Percentiles rank a stretch among this genome's conserved stretches.
Conservation (phyloP, 2,797 vertebrate genomes). For the Allenopithecus nigroviridis region DNA sequence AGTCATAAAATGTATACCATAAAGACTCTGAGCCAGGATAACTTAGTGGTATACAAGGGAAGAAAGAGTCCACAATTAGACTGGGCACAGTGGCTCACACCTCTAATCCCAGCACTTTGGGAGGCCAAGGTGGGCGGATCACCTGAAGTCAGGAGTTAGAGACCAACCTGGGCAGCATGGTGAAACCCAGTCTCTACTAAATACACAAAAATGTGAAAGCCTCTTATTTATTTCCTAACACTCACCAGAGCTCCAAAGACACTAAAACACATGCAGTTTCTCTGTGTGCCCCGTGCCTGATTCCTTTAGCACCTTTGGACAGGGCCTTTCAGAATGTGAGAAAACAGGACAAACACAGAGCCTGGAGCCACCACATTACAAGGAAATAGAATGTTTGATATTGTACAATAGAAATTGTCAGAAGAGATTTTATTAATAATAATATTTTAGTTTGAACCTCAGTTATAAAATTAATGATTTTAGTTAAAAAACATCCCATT, state of each 20-base stretch:
- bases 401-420: rapidly evolving
- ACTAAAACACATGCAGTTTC: rapidly evolving
- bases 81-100: too few species aligned
- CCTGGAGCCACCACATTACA: too few species aligned
- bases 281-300: rapidly evolving
- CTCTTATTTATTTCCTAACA: rapidly evolving
- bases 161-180: not conserved
- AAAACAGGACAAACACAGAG: too few species aligned
- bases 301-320: not conserved
- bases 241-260: not conserved
- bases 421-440: not conserved
- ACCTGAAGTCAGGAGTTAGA: not conserved
- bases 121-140: not conserved
- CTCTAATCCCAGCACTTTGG: too few species aligned
- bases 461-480: not conserved
- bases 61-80: not conserved
- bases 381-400: not conserved
- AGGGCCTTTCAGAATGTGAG: rapidly evolving
- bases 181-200: not conserved
- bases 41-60: not conserved
- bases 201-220: not conserved
- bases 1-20: not conserved
- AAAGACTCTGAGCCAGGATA: not conserved
- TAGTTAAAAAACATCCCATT: not conserved
- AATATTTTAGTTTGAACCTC: not conserved